phyloP scores from a whole-genome alignment of 2,888 invertebrate genomes.

The Disparrhopalites patrizii region DNA sequence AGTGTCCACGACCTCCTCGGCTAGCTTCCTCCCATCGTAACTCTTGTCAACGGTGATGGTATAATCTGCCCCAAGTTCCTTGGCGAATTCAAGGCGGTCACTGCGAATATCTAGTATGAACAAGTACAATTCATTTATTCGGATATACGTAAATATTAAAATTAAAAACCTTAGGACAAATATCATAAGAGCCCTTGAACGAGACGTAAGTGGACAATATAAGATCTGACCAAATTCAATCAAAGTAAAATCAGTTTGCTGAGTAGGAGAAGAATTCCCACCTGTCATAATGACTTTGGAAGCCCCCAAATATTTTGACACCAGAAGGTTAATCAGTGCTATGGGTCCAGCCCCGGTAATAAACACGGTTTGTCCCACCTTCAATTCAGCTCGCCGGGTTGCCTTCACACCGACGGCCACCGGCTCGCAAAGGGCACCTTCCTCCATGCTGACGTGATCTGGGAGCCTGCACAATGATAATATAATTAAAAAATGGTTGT shows the following conservation, averaged over 20 bases:
- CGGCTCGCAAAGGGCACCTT: constrained; percentile 90
- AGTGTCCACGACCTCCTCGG: constrained; percentile 59
- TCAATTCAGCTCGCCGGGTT: constrained; percentile 77
- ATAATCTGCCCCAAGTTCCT: constrained; percentile 70
- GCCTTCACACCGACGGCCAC: constrained; percentile 82
- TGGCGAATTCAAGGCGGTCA: constrained; percentile 69
- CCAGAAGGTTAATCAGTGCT: constrained; percentile 67
- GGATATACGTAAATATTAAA: too few species aligned
- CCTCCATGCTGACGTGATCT: constrained; percentile 70
- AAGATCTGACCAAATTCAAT: too few species aligned
- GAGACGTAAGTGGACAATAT: neutral
- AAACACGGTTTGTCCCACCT: constrained; percentile 66
- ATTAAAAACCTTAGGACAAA: too few species aligned
- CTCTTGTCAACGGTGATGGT: constrained; percentile 53
- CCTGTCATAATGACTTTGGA: constrained; percentile 72
- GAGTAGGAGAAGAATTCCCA: too few species aligned
- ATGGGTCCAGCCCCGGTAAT: constrained; percentile 85
- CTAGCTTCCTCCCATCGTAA: constrained; percentile 60
- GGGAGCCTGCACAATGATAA: neutral
- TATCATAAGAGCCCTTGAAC: neutral
- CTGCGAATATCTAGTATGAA: constrained; percentile 69
- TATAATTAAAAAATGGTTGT: neutral
- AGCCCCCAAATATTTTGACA: constrained; percentile 83
- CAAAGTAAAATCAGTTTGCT: too few species aligned
- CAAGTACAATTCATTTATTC: too few species aligned